Base-by-base conservation (phyloP, 2,888 invertebrate genomes). In the Hemicrepidius hirtus region DNA sequence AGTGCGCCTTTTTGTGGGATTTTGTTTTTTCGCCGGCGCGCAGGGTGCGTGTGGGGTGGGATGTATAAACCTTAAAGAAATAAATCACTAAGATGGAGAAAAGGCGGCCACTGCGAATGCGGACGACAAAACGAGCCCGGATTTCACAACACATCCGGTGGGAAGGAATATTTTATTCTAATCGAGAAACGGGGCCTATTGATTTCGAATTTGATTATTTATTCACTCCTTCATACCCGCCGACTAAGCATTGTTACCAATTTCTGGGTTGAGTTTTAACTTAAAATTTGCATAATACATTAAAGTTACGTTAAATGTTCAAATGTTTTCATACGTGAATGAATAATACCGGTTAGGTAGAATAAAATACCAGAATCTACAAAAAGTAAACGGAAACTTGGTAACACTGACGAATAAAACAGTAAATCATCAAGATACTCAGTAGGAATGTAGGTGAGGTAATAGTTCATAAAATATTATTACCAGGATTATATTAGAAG, bases 111-210 rank as follows among this genome's bases (percentile, higher is more conserved):
- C 68, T 59, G 71, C 65, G 67, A 73, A 71, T 73, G 73, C 71
- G 67, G 64, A 73, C 71, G 75, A 75, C 73, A 75, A 68, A 76
- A 73, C 75, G 73, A 73, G 66, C 67, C 71, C 68, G 75, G 73
- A 76, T 71, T 73, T 73, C 69, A 59, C 69, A 75, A 71, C 68
- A 71, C 69, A 72, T 73, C 75, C 73, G 75, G 73, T 59, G 64
- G 71, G 69, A 75, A 73, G 69, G 73, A 71, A 76, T 76, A 76
- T 73, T 74, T 76, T 76, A 76, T 76, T 74, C 73, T 76, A 76
- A 76, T 76, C 76, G 76, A 28, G 68, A 60, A 65, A 65, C 65
- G 53, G 65, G n/a, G 60, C 68, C 71, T 74, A 74, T 74, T 71
- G 74, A 74, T 74, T 74, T 69, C 68, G 60, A 63, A 71, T 74